Conservation (phyloP, 2,888 invertebrate species). For the Nebria salina region DNA sequence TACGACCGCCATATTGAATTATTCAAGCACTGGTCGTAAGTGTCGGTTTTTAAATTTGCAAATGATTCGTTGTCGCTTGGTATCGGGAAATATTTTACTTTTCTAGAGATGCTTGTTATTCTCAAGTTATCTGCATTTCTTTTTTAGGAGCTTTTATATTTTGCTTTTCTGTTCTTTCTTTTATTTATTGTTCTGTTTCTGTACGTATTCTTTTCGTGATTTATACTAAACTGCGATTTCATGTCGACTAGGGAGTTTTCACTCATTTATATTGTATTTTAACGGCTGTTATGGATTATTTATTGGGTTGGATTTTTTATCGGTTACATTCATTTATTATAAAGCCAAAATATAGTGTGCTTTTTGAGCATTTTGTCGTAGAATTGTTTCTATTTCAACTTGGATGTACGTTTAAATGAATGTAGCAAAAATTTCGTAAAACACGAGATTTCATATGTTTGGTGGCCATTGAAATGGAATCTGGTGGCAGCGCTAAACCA, state of each 20-base stretch:
- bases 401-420: no score
- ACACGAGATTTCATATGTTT: constrained; percentile 24
- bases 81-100: no score
- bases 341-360: not conserved
- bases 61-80: not conserved
- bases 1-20: constrained; percentile 62
- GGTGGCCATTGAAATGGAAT: not conserved
- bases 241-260: constrained; percentile 29
- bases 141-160: not conserved
- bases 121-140: no score
- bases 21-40: constrained; percentile 61
- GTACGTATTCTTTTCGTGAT: constrained; percentile 54
- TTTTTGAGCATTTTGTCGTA: no score
- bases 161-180: constrained; percentile 9
- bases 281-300: constrained; percentile 32
- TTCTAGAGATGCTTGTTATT: no score
- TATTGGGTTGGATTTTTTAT: constrained; percentile 28
- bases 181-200: constrained; percentile 59
- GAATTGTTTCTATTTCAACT: no score
- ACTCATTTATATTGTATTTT: constrained; percentile 38
- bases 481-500: constrained; percentile 4
- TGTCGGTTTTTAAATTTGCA: constrained; percentile 6
- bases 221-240: constrained; percentile 50
- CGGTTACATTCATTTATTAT: constrained; percentile 3
- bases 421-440: not conserved